Conservation (phyloP, 2,888 invertebrate genomes). For the Parascotia fuliginaria region DNA sequence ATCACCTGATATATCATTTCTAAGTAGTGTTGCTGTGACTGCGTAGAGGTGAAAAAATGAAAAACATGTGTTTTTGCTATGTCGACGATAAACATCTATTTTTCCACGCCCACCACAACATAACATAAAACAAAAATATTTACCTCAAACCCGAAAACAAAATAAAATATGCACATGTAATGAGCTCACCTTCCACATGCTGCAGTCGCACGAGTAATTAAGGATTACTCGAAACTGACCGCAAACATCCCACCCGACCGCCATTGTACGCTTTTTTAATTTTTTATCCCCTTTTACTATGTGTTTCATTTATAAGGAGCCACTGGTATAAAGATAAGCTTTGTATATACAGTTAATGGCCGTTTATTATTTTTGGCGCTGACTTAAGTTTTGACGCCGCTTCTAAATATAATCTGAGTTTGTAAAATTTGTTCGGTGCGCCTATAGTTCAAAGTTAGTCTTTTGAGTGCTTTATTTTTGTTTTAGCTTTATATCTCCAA, state of each 20-base stretch:
- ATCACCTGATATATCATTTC: too few relatives aligned
- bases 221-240: slow-evolving; percentile 29
- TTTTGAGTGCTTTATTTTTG: too few relatives aligned
- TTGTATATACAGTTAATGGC: slow-evolving; percentile 17
- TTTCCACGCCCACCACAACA: not conserved
- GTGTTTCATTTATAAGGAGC: slow-evolving; percentile 39
- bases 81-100: too few relatives aligned
- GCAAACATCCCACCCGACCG: slow-evolving; percentile 13
- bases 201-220: slow-evolving; percentile 29
- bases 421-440: not conserved
- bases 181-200: slow-evolving; percentile 17
- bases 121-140: not conserved
- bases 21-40: too few relatives aligned
- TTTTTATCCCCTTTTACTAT: slow-evolving; percentile 17
- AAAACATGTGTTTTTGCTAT: too few relatives aligned
- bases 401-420: slow-evolving; percentile 1
- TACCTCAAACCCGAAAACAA: slow-evolving; percentile 10
- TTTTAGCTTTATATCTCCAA: too few relatives aligned
- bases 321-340: slow-evolving; percentile 28
- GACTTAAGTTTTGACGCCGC: not conserved
- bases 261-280: slow-evolving; percentile 14
- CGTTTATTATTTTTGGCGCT: slow-evolving; percentile 9
- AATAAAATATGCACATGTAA: slow-evolving; percentile 22
- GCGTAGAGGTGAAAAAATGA: too few relatives aligned
- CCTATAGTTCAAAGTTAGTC: too few relatives aligned